These are phyloP conservation scores for Brachionus rubens DNA, from an alignment of 1,140 invertebrate species.

Conservation along the genomic window DNA sequence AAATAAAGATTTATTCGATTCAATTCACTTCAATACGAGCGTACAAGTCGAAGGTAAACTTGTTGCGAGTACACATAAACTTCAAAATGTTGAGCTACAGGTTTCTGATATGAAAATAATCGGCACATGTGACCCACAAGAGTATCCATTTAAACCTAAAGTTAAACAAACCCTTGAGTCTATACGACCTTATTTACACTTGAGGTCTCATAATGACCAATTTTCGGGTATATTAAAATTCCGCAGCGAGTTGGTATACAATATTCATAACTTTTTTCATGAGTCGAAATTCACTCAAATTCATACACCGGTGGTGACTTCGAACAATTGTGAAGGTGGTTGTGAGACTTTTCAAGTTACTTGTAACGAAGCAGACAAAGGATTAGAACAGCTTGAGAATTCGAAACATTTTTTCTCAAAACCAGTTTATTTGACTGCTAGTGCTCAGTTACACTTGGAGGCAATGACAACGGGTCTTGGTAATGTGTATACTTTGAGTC, in stretches of 20 bases:
- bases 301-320: conserved; percentile 41
- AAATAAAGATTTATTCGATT: background rate
- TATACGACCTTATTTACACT: conserved; percentile 7
- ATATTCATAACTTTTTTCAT: conserved; percentile 29
- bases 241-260: background rate
- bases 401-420: conserved; percentile 33
- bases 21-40: conserved; percentile 24
- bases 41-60: conserved; percentile 16
- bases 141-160: conserved; percentile 45
- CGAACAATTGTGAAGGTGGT: conserved; percentile 46
- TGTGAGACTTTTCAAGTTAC: conserved; percentile 41
- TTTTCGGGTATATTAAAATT: conserved; percentile 28
- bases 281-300: conserved; percentile 10
- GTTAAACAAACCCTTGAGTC: background rate
- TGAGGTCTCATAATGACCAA: background rate
- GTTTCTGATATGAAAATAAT: background rate
- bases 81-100: conserved; percentile 15
- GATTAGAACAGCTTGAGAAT: background rate
- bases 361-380: background rate
- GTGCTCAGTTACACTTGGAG: conserved; percentile 45
- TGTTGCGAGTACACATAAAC: conserved; percentile 18
- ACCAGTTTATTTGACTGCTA: conserved; percentile 37
- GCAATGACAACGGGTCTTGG: conserved; percentile 26
- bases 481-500: conserved; percentile 38
- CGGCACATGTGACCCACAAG: background rate